Percentiles rank a stretch among this genome's conserved stretches.
Conservation (phyloP, 2,888 invertebrate species). For the Malachius bipustulatus region DNA sequence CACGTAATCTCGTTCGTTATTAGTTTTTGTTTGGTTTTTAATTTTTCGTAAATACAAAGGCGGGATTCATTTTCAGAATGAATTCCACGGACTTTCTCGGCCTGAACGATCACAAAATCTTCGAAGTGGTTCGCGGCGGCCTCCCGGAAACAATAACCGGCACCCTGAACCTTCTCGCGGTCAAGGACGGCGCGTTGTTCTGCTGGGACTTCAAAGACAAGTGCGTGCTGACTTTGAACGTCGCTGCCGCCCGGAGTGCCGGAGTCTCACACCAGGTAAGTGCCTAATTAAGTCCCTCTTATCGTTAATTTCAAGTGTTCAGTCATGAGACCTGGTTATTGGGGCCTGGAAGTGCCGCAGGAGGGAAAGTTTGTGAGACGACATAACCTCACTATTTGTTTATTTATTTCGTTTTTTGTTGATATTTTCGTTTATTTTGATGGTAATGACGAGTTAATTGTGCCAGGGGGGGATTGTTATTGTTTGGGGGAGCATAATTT, state of each 20-base stretch:
- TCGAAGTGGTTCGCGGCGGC: conserved; percentile 45
- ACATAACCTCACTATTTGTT: too few species aligned
- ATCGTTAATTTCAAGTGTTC: too few species aligned
- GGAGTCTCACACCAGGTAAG: conserved; percentile 53
- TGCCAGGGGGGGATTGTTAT: too few species aligned
- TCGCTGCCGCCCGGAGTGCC: conserved; percentile 39
- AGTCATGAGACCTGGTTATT: too few species aligned
- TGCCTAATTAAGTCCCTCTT: too few species aligned
- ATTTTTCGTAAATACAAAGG: neutral
- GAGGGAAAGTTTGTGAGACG: too few species aligned
- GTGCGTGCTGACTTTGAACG: conserved; percentile 50
- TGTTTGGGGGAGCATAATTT: too few species aligned
- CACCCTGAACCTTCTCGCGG: conserved; percentile 49
- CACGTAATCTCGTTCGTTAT: too few species aligned
- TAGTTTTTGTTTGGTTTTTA: neutral
- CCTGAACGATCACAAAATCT: conserved; percentile 49
- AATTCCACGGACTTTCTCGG: conserved; percentile 46
- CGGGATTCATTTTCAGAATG: conserved; percentile 36
- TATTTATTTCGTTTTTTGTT: too few species aligned
- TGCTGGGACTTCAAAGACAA: conserved; percentile 54
- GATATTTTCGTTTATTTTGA: too few species aligned
- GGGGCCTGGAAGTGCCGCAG: too few species aligned
- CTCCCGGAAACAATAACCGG: conserved; percentile 44
- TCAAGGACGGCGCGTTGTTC: conserved; percentile 55
- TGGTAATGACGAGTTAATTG: too few species aligned